phyloP scores from a whole-genome alignment of 2,797 vertebrate genomes.

The Lepidocolaptes lacrymiger region DNA sequence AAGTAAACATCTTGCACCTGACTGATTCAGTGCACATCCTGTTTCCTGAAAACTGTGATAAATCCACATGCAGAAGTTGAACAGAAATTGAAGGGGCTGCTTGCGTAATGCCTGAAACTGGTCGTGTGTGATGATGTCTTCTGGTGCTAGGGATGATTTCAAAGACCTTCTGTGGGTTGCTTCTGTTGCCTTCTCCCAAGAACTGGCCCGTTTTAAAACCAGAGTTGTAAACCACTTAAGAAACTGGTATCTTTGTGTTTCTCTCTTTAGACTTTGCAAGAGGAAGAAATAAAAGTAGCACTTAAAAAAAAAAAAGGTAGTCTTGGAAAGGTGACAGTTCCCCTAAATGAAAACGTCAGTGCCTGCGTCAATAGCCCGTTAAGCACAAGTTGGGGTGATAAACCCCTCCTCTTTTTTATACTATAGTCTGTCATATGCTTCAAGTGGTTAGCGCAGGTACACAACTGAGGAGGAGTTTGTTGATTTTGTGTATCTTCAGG shows the following conservation, averaged over 20 bases:
- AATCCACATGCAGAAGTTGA: neutral
- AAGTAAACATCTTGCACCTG: neutral
- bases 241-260: neutral
- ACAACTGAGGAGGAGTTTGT: neutral
- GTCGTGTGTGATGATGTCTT: neutral
- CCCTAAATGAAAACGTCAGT: neutral
- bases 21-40: conserved; percentile 15
- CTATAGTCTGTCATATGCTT: neutral
- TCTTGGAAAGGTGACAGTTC: neutral
- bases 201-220: neutral
- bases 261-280: neutral
- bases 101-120: neutral
- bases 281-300: neutral
- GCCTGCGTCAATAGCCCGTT: neutral
- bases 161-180: neutral
- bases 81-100: neutral
- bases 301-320: neutral
- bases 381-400: neutral
- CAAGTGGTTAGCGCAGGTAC: neutral
- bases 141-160: neutral
- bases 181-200: neutral
- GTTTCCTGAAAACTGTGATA: conserved; percentile 33
- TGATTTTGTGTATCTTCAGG: neutral
- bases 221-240: neutral
- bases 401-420: neutral